A percentile compares a stretch with the other conserved stretches of the same genome.
These are phyloP conservation scores for Lasioglossum baleicum DNA, from an alignment of 1,140 invertebrate species.

Conservation along the genomic window DNA sequence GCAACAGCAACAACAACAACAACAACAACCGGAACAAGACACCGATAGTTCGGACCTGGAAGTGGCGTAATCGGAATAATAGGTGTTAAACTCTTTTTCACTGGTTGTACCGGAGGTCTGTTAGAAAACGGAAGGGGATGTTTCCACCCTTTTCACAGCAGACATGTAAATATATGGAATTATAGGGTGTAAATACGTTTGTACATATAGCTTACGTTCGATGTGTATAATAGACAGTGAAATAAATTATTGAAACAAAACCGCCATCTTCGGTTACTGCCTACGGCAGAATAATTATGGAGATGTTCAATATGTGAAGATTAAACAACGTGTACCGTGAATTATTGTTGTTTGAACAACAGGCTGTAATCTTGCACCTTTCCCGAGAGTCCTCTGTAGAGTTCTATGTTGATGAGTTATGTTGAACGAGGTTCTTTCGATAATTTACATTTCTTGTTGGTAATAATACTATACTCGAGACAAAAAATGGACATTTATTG, in stretches of 20 bases:
- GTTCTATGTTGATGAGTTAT: no score
- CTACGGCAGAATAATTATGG: no score
- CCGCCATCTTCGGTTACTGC: no score
- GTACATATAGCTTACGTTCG: slow-evolving; percentile 72
- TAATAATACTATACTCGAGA: no score
- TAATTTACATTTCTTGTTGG: no score
- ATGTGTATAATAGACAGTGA: slow-evolving; percentile 72
- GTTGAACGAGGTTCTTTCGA: no score
- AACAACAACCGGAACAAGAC: slow-evolving; percentile 70
- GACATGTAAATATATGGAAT: slow-evolving; percentile 65
- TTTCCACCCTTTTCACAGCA: slow-evolving; percentile 18
- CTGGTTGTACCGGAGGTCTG: not conserved
- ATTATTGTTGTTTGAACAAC: no score
- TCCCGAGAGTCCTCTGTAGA: no score
- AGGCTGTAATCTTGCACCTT: no score
- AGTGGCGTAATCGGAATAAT: slow-evolving; percentile 79
- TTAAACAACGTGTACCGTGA: no score
- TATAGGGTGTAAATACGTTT: slow-evolving; percentile 71
- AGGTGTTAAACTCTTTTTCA: slow-evolving; percentile 5
- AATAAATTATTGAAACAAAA: slow-evolving; percentile 72
- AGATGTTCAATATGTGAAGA: no score
- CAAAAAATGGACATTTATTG: no score
- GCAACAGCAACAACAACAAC: slow-evolving; percentile 56
- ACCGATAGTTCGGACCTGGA: slow-evolving; percentile 81
- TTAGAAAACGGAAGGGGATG: not conserved